Evolutionary conservation across 2,888 invertebrate species (phyloP).

Genomic region (Nebria salina): DNA sequence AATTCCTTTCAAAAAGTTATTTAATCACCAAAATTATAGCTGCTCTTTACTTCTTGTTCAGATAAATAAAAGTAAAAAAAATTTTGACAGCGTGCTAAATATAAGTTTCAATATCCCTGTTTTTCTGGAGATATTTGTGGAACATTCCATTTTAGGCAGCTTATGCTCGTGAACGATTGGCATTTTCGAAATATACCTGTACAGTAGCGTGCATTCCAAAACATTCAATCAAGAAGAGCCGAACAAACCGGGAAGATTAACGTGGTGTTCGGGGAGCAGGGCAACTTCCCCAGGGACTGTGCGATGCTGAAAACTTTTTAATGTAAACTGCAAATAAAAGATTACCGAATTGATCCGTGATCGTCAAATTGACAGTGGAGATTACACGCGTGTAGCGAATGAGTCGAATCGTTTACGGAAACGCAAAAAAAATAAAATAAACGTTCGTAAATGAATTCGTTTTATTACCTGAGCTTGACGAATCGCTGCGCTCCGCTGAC

Average conservation of each 20-base stretch:
- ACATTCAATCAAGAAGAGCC: conserved; percentile 43
- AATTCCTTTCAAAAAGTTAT: too few species aligned
- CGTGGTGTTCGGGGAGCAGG: conserved; percentile 26
- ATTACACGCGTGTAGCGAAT: background rate
- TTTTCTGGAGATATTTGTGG: too few species aligned
- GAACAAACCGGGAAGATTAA: conserved; percentile 42
- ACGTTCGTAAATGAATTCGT: background rate
- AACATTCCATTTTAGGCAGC: too few species aligned
- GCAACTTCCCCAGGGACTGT: conserved; percentile 28
- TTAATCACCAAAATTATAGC: too few species aligned
- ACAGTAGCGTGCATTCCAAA: conserved; percentile 14
- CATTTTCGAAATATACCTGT: conserved; percentile 6
- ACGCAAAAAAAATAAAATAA: background rate
- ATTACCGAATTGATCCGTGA: conserved; percentile 41
- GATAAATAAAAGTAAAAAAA: too few species aligned
- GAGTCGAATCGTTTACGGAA: background rate
- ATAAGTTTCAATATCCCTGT: too few species aligned
- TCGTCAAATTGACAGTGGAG: conserved; percentile 34
- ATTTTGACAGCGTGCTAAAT: too few species aligned
- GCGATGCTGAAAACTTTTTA: conserved; percentile 41
- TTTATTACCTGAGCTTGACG: conserved; percentile 35
- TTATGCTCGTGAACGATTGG: background rate
- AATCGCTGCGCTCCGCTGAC: conserved; percentile 35
- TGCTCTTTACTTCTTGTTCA: too few species aligned
- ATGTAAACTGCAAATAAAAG: conserved; percentile 45